Conservation (phyloP, 2,113 vertebrate species). For the Engystomops pustulosus region DNA sequence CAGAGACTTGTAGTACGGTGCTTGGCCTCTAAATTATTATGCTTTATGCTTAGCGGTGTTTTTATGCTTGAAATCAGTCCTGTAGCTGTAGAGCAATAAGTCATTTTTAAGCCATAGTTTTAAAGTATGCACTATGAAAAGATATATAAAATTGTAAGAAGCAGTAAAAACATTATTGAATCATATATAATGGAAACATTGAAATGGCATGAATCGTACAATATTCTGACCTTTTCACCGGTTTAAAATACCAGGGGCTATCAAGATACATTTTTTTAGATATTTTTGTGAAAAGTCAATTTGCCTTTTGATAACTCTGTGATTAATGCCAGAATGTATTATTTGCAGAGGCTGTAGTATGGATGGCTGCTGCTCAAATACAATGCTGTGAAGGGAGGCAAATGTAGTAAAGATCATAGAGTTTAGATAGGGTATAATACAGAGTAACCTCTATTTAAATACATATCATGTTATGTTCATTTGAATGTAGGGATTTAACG, state of each 20-base stretch:
- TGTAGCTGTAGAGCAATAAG: background rate
- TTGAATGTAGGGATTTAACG: no score
- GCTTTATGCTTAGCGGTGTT: slow-evolving; percentile 13
- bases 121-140: slow-evolving; percentile 25
- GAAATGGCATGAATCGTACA: slow-evolving; percentile 24
- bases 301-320: slow-evolving; percentile 1
- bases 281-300: slow-evolving; percentile 4
- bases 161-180: slow-evolving; percentile 30
- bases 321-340: slow-evolving; percentile 9
- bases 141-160: slow-evolving; percentile 15
- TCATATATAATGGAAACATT: slow-evolving; percentile 23
- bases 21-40: background rate
- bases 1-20: background rate
- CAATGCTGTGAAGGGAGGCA: background rate
- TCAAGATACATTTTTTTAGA: background rate
- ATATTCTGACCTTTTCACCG: slow-evolving; percentile 18
- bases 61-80: background rate
- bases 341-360: background rate
- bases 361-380: slow-evolving; percentile 9
- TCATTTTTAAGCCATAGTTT: slow-evolving; percentile 17
- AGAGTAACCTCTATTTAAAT: background rate
- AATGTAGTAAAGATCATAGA: background rate
- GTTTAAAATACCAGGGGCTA: slow-evolving; percentile 11
- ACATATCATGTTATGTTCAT: background rate
- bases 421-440: background rate